A percentile compares a stretch with the other conserved stretches of the same genome.
Evolutionary conservation across 2,113 vertebrate genomes (phyloP).

Genomic region (Lonchura striata): DNA sequence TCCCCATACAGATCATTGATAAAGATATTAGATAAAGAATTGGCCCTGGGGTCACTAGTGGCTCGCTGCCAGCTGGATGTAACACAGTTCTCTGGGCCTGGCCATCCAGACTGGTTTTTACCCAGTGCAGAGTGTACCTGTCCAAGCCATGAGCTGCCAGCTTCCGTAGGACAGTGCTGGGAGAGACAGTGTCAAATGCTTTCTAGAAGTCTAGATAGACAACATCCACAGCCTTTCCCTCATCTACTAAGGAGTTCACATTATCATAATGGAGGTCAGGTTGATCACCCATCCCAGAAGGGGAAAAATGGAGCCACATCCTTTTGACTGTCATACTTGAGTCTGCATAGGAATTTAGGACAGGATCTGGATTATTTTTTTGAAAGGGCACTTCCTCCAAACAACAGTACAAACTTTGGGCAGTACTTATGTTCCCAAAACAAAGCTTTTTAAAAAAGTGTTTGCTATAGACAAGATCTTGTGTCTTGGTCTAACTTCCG

Average conservation of each 20-base stretch:
- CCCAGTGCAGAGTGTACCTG: background rate
- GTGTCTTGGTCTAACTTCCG: background rate
- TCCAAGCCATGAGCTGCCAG: background rate
- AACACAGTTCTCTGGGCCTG: accelerated
- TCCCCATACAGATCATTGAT: background rate
- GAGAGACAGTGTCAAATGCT: background rate
- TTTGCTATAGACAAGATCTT: background rate
- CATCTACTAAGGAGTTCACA: background rate
- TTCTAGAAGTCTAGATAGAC: background rate
- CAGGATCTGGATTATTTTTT: background rate
- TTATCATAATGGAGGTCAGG: background rate
- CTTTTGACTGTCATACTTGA: background rate
- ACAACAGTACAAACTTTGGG: background rate
- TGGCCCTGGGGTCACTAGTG: background rate
- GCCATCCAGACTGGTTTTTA: background rate
- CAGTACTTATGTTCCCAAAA: background rate
- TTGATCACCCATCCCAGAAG: background rate
- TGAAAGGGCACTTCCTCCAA: background rate
- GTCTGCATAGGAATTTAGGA: background rate
- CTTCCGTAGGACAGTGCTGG: background rate
- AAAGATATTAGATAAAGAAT: background rate
- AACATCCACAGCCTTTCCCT: background rate
- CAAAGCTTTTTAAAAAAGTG: background rate
- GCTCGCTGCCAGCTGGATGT: background rate
- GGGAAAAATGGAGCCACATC: background rate